Percentiles rank a stretch among this genome's conserved stretches.
Evolutionary conservation across 1,140 invertebrate species (phyloP).

Genomic region (Halyomorpha halys): DNA sequence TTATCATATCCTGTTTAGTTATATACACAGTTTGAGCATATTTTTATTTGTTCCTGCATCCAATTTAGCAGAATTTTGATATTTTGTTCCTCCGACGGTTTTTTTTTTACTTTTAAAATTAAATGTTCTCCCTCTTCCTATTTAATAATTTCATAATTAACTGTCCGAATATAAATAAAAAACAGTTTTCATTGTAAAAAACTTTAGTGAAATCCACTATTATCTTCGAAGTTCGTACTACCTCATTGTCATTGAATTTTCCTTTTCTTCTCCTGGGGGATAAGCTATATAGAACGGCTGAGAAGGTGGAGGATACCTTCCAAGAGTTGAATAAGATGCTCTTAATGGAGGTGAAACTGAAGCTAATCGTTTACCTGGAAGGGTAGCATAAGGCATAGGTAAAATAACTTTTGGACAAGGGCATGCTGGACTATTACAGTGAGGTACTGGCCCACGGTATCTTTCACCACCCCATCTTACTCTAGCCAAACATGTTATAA

Average conservation of each 20-base stretch:
- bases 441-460: slow-evolving; percentile 45
- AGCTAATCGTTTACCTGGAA: slow-evolving; percentile 32
- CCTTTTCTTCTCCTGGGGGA: slow-evolving; percentile 29
- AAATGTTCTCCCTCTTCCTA: too few relatives aligned
- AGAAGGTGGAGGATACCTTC: slow-evolving; percentile 30
- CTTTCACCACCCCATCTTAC: slow-evolving; percentile 48
- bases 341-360: slow-evolving; percentile 32
- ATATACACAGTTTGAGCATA: too few relatives aligned
- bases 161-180: too few relatives aligned
- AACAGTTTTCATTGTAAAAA: too few relatives aligned
- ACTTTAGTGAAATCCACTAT: too few relatives aligned
- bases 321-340: slow-evolving; percentile 33
- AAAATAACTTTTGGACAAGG: slow-evolving; percentile 30
- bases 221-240: background rate
- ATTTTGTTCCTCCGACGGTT: too few relatives aligned
- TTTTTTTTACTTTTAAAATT: too few relatives aligned
- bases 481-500: slow-evolving; percentile 77
- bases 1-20: too few relatives aligned
- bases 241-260: slow-evolving; percentile 18
- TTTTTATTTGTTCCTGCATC: too few relatives aligned
- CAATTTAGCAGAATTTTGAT: too few relatives aligned
- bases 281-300: slow-evolving; percentile 30
- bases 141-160: too few relatives aligned
- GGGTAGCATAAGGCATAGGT: slow-evolving; percentile 29
- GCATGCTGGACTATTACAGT: slow-evolving; percentile 32